phyloP scores from a whole-genome alignment of 2,797 vertebrate genomes.

The Pangasius sanitwongsei region DNA sequence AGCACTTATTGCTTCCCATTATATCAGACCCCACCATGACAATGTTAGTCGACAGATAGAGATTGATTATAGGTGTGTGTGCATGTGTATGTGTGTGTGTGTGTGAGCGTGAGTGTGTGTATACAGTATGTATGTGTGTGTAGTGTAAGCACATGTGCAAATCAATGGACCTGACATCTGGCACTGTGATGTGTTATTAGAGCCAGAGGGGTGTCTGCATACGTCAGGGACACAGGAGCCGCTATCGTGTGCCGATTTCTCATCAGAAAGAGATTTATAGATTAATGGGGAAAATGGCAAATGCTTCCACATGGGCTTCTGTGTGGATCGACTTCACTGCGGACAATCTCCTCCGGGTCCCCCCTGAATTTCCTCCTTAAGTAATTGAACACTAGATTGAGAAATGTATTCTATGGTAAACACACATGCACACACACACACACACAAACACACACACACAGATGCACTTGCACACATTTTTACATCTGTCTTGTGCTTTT shows the following conservation, averaged over 20 bases:
- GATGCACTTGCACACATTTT: neutral
- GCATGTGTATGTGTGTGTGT: conserved; percentile 15
- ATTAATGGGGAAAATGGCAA: conserved; percentile 51
- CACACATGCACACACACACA: neutral
- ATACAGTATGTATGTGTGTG: neutral
- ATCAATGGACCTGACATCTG: conserved; percentile 54
- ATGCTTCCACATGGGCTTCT: conserved; percentile 49
- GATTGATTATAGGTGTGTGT: conserved; percentile 52
- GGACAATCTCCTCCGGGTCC: conserved; percentile 2
- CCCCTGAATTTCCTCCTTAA: conserved; percentile 9
- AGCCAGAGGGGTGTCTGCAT: conserved; percentile 44
- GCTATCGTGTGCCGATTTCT: conserved; percentile 38
- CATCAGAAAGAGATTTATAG: conserved; percentile 49
- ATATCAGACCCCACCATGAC: conserved; percentile 52
- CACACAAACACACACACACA: neutral
- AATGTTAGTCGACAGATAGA: conserved; percentile 54
- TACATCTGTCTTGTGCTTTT: neutral
- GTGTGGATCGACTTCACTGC: conserved; percentile 16
- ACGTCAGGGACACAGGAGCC: conserved; percentile 46
- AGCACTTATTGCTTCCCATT: conserved; percentile 43
- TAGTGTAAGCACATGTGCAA: conserved; percentile 44
- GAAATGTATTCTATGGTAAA: conserved; percentile 34
- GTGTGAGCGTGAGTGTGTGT: neutral
- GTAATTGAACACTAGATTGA: conserved; percentile 16
- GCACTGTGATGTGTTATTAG: conserved; percentile 50